Evolutionary conservation across 2,797 vertebrate genomes (phyloP), one percentile per base, ranked within the genome.

Genomic region (Poliocrania exsul): DNA sequence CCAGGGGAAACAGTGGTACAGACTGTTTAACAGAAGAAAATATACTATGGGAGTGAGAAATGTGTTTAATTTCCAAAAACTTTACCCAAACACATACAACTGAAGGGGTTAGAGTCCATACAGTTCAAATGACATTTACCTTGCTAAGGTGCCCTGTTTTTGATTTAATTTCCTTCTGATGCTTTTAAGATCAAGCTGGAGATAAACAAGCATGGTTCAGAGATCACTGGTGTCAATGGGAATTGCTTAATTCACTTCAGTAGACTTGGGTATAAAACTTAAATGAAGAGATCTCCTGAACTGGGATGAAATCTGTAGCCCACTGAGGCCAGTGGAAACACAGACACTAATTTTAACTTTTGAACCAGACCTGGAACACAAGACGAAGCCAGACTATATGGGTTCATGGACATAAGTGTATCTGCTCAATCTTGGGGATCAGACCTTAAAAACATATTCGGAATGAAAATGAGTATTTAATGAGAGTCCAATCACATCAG

Each of bases 31-130:
- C 61, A 81, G 40, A 17, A 67, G 38, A 92, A 95, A 93, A 87
- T 69, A 49, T 20, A 11, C 67, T n/a, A 10, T 14, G 18, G 51
- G 28, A 83, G 44, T 23, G 26, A 89, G 61, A 86, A 77, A 85
- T 25, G 12, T 58, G 61, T 75, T 94, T 90, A 38, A 67, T 90
- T 95, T 92, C 62, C 35, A 87, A 80, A 92, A 80, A 53, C 5
- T 15, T 66, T 92, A 66, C 42, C 35, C 47, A 60, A 81, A 74
- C n/a, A 71, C 33, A 38, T 46, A 57, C 33, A 66, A 37, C 47
- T 81, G 61, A 87, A 83, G 51, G 60, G 42, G 26, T 83, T 81
- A 58, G 38, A 56, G 40, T 25, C 42, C 57, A 74, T 51, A 38
- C 6, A 13, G 19, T 60, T 73, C 58, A 65, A 96, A 88, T 66